Percentiles rank a stretch among this genome's conserved stretches.
Evolutionary conservation across 2,797 vertebrate species (phyloP).

Genomic region (Peromyscus attwateri): DNA sequence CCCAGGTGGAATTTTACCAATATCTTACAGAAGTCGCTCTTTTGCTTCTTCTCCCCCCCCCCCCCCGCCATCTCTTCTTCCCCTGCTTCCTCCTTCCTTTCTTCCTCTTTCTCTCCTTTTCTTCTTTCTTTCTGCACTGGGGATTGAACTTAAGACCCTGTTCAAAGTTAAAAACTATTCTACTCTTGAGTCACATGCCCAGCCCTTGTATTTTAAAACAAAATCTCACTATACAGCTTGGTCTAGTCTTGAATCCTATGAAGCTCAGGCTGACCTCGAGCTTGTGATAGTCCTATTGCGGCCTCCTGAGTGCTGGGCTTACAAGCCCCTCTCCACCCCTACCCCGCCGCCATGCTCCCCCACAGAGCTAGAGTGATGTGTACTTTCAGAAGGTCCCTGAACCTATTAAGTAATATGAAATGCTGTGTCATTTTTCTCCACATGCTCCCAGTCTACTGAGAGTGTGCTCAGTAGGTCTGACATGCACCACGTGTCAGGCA

Average conservation of each 20-base stretch:
- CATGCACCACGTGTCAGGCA: fast-evolving
- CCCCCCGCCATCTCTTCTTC: no score
- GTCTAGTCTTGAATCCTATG: neutral
- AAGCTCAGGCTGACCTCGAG: neutral
- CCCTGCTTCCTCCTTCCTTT: neutral
- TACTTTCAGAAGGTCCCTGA: neutral
- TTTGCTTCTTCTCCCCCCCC: neutral
- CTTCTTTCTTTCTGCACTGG: neutral
- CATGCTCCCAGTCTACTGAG: fast-evolving
- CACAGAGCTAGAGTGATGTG: neutral
- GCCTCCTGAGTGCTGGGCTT: no score
- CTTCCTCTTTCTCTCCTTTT: neutral
- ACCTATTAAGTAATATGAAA: fast-evolving
- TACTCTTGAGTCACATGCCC: neutral
- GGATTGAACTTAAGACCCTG: neutral
- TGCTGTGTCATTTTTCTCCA: fast-evolving
- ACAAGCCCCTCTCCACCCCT: neutral
- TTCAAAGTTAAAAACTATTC: neutral
- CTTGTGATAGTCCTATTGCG: neutral
- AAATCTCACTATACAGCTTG: neutral
- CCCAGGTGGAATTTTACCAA: neutral
- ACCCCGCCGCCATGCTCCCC: no score
- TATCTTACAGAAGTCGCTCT: neutral
- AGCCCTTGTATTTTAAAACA: neutral
- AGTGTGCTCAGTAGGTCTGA: no score